Percentiles rank a stretch among this genome's conserved stretches.
phyloP scores from a whole-genome alignment of 2,888 invertebrate species.

The Nomada ferruginata region DNA sequence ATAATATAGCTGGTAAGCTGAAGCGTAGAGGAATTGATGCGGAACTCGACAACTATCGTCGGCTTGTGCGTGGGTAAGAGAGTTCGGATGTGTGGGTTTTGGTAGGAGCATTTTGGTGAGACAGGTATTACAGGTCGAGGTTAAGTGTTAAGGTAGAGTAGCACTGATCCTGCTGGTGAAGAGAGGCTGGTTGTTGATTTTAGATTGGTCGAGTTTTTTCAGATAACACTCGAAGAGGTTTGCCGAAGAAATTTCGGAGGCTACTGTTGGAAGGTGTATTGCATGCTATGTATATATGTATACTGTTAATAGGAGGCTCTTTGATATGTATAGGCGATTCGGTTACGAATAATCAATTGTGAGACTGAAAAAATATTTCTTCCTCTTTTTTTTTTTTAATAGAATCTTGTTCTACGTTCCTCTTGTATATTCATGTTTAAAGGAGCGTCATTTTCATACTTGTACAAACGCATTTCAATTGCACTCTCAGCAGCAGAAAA shows the following conservation, averaged over 20 bases:
- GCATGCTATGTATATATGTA: background rate
- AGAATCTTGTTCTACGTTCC: background rate
- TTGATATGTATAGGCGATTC: background rate
- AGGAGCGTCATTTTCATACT: too few relatives aligned
- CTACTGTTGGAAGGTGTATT: background rate
- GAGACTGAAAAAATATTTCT: background rate
- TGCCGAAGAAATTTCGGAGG: constrained; percentile 1
- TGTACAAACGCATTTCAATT: too few relatives aligned
- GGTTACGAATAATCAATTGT: background rate
- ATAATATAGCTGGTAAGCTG: too few relatives aligned
- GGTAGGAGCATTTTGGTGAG: background rate
- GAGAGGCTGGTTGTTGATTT: background rate
- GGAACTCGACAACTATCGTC: too few relatives aligned
- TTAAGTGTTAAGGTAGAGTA: background rate
- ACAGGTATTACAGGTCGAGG: background rate
- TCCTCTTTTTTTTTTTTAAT: background rate
- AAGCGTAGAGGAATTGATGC: too few relatives aligned
- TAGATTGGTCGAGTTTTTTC: background rate
- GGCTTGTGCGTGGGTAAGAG: too few relatives aligned
- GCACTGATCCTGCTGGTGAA: background rate
- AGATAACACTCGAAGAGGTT: background rate
- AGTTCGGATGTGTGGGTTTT: background rate
- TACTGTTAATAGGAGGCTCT: background rate
- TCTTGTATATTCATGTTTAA: too few relatives aligned
- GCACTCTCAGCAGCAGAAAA: background rate